phyloP scores from a whole-genome alignment of 2,113 vertebrate species.

The Sakesphorus luctuosus region DNA sequence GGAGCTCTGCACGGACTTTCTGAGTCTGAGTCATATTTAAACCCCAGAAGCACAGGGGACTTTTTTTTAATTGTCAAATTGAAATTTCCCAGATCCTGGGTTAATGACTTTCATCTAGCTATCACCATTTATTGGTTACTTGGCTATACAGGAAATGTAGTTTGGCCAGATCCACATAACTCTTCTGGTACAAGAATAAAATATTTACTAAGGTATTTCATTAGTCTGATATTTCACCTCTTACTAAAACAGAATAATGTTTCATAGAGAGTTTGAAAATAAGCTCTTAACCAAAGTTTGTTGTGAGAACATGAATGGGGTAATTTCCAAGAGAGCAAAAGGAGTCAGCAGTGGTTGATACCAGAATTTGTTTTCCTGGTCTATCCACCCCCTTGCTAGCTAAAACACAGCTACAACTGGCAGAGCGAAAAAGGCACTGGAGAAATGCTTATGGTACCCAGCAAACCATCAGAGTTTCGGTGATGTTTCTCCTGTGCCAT shows the following conservation, averaged over 20 bases:
- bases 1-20: neutral
- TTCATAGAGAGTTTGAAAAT: neutral
- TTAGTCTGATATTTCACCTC: neutral
- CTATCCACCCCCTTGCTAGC: neutral
- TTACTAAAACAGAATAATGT: neutral
- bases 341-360: neutral
- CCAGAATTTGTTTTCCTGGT: neutral
- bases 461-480: neutral
- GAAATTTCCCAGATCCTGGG: constrained; percentile 1
- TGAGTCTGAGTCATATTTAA: neutral
- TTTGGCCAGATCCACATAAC: neutral
- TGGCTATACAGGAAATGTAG: neutral
- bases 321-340: neutral
- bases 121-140: neutral
- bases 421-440: neutral
- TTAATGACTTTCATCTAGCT: constrained; percentile 35
- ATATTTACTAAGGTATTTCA: neutral
- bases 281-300: neutral
- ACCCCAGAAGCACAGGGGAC: neutral
- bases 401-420: neutral
- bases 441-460: neutral
- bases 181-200: neutral
- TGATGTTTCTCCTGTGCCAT: neutral
- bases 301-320: neutral
- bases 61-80: neutral